Conservation (phyloP, 2,888 invertebrate species). For the Cheiracanthium punctorium region DNA sequence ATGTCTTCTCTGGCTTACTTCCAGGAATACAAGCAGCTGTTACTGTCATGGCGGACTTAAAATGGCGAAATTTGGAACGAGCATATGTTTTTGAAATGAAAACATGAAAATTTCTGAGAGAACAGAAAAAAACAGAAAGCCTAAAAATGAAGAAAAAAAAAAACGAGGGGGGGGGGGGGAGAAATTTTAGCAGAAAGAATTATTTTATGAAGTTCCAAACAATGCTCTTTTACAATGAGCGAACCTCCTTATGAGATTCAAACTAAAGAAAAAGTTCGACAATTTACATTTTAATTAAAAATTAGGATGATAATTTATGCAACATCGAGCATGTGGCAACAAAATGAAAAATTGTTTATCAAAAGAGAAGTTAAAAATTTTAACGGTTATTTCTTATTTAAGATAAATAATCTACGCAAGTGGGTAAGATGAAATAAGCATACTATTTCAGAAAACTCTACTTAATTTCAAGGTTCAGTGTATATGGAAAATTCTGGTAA, state of each 20-base stretch:
- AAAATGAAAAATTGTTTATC: too few relatives aligned
- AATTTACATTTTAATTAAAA: not conserved
- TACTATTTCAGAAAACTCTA: too few relatives aligned
- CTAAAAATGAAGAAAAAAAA: not conserved
- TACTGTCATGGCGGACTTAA: constrained; percentile 30
- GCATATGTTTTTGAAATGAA: constrained; percentile 9
- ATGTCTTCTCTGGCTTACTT: not conserved
- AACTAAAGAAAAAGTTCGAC: not conserved
- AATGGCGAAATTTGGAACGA: constrained; percentile 21
- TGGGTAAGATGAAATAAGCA: too few relatives aligned
- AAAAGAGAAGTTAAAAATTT: too few relatives aligned
- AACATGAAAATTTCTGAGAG: not conserved
- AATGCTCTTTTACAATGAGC: too few relatives aligned
- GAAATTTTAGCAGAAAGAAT: not conserved
- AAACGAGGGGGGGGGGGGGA: not conserved
- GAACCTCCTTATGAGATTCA: too few relatives aligned
- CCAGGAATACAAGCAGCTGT: constrained; percentile 25
- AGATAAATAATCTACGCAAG: too few relatives aligned
- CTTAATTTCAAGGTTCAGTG: too few relatives aligned
- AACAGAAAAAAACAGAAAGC: not conserved
- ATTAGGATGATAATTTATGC: not conserved
- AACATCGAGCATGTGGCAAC: too few relatives aligned
- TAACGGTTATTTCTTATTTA: too few relatives aligned
- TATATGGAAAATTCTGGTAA: too few relatives aligned
- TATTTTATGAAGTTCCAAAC: not conserved